Conservation (phyloP, 2,113 vertebrate genomes). For the Tupaia tana region DNA sequence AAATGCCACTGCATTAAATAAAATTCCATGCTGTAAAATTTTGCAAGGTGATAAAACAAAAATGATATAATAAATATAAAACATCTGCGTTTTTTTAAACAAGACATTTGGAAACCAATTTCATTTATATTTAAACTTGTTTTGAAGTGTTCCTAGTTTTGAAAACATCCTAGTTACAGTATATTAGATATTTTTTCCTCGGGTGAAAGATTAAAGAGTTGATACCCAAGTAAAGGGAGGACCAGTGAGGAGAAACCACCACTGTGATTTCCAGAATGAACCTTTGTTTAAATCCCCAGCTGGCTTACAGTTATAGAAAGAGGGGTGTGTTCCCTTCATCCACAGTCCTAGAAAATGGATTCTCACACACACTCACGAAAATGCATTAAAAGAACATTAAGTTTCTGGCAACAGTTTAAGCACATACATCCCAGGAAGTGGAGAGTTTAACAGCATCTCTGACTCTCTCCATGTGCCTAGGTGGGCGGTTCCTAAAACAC, state of each 20-base stretch:
- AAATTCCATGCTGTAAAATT: slow-evolving; percentile 88
- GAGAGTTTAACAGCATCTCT: slow-evolving; percentile 65
- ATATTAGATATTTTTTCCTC: slow-evolving; percentile 78
- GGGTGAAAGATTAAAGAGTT: slow-evolving; percentile 85
- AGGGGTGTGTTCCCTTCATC: slow-evolving; percentile 72
- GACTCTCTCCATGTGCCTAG: slow-evolving; percentile 46
- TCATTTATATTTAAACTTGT: slow-evolving; percentile 88
- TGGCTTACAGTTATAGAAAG: slow-evolving; percentile 82
- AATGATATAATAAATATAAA: slow-evolving; percentile 89
- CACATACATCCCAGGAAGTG: slow-evolving; percentile 30
- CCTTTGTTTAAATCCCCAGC: slow-evolving; percentile 81
- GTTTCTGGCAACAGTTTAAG: slow-evolving; percentile 78
- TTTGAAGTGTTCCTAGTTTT: slow-evolving; percentile 86
- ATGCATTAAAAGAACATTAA: slow-evolving; percentile 83
- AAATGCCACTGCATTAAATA: slow-evolving; percentile 87
- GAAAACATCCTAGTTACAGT: slow-evolving; percentile 83
- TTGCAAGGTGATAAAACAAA: slow-evolving; percentile 90
- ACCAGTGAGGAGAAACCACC: slow-evolving; percentile 55
- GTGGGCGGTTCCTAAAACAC: fast-evolving
- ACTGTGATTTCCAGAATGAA: slow-evolving; percentile 78
- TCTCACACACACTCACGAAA: slow-evolving; percentile 78
- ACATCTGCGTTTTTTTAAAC: slow-evolving; percentile 88
- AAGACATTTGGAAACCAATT: slow-evolving; percentile 87
- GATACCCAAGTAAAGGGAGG: slow-evolving; percentile 72
- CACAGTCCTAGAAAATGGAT: slow-evolving; percentile 82